Conservation (phyloP, 2,113 vertebrate species). For the Cinclus cinclus region DNA sequence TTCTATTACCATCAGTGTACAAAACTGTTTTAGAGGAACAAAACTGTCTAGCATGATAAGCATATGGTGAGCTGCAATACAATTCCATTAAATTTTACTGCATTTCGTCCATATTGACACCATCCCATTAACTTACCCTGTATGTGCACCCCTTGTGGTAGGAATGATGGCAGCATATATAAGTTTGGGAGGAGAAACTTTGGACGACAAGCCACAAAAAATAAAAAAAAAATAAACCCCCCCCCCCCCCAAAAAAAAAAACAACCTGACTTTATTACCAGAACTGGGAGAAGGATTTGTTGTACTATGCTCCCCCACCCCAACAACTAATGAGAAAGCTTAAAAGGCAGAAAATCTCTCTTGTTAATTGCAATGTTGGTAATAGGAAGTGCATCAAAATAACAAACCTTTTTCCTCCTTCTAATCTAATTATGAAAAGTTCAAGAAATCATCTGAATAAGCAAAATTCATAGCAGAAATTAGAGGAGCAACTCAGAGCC, state of each 20-base stretch:
- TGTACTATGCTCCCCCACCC: neutral
- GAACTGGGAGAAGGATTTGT: neutral
- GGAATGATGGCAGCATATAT: neutral
- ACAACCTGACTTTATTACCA: neutral
- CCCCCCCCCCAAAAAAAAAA: neutral
- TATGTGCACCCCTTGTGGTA: neutral
- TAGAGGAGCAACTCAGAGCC: neutral
- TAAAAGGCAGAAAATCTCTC: constrained; percentile 24
- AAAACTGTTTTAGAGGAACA: neutral
- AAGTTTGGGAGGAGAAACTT: neutral
- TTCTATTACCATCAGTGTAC: neutral
- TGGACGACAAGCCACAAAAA: neutral
- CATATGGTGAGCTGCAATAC: neutral
- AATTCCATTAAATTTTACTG: neutral
- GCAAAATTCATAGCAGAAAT: constrained; percentile 2
- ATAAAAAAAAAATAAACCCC: too few species aligned
- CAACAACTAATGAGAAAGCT: neutral
- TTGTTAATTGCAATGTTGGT: neutral
- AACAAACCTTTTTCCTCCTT: neutral
- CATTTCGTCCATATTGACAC: neutral
- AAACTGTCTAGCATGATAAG: neutral
- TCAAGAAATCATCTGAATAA: constrained; percentile 5
- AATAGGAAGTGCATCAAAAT: neutral
- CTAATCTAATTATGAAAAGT: constrained; percentile 24
- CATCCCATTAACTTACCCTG: neutral